Evolutionary conservation across 2,797 vertebrate genomes (phyloP), one percentile per base, ranked within the genome.

Genomic region (Margarornis squamiger): DNA sequence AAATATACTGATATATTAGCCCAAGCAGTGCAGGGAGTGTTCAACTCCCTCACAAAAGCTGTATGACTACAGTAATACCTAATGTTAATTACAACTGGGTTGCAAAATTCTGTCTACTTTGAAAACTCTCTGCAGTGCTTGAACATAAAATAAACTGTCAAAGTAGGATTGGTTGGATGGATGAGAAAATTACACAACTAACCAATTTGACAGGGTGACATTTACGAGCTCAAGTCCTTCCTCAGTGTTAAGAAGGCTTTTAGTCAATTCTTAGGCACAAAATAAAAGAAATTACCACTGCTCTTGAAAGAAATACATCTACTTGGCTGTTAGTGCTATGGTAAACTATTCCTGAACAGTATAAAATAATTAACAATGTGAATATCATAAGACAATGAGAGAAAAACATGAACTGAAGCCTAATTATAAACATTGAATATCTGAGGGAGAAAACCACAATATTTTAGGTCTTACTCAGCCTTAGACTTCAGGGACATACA

Each of bases 81-180:
- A 34, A 75, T 3, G 23, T 45, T 93, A 75, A 75, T 46, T 76
- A 84, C 38, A 49, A 79, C 21, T 9, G 17, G 2, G 12, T 22
- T 84, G 71, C 43, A 89, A 91, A 90, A 79, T 46, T 65, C 63
- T 39, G 4, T 67, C 32, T 20, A 62, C 48, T 72, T 71, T 49
- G 61, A 73, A n/a, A 67, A 73, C 26, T 1, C 6, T 45, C 54
- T 75, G 66, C 36, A 74, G 46, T 13, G 51, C 19, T 80, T 49
- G 14, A 95, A 91, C 15, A 58, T 80, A 95, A 94, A 96, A 73
- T 59, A 85, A 95, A 92, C 89, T 41, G 12, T 52, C 65, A 70
- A 86, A 90, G 65, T 10, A 62, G 27, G 39, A 74, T 2, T 59
- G 70, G 66, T 19, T 91, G 75, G 68, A 81, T 38, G 73, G 68